These are phyloP conservation scores for Stictocephala bisonia DNA, from an alignment of 2,888 invertebrate genomes.

Conservation along the genomic window DNA sequence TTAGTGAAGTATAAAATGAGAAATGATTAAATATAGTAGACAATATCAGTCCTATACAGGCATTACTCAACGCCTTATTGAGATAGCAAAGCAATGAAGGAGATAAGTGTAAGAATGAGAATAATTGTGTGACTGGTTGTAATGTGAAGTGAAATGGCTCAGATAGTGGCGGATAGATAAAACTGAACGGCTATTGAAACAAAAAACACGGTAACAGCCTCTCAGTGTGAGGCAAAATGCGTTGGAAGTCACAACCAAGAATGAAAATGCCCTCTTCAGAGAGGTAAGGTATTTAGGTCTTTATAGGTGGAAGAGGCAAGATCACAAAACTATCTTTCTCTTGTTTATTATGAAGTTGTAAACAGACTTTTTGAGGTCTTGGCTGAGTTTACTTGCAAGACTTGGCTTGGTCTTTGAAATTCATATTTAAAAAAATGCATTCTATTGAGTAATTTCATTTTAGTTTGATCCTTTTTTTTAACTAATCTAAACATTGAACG, in stretches of 20 bases:
- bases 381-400: too few species aligned
- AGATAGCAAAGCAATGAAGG: conserved; percentile 37
- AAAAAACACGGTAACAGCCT: neutral
- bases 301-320: too few species aligned
- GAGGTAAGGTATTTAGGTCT: too few species aligned
- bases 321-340: too few species aligned
- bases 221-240: neutral
- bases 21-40: neutral
- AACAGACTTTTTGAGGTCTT: too few species aligned
- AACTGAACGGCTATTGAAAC: neutral
- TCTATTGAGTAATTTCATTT: too few species aligned
- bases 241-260: conserved; percentile 19
- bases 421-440: too few species aligned
- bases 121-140: conserved; percentile 28
- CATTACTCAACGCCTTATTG: neutral
- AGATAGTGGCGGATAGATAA: conserved; percentile 17
- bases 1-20: neutral
- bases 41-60: neutral
- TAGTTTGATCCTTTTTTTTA: too few species aligned
- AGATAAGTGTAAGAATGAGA: conserved; percentile 38
- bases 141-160: conserved; percentile 30
- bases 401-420: too few species aligned
- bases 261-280: too few species aligned
- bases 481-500: too few species aligned
- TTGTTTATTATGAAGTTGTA: too few species aligned